Evolutionary conservation across 2,888 invertebrate species (phyloP), one percentile per base, ranked within the genome.

Genomic region (Timema cristinae): DNA sequence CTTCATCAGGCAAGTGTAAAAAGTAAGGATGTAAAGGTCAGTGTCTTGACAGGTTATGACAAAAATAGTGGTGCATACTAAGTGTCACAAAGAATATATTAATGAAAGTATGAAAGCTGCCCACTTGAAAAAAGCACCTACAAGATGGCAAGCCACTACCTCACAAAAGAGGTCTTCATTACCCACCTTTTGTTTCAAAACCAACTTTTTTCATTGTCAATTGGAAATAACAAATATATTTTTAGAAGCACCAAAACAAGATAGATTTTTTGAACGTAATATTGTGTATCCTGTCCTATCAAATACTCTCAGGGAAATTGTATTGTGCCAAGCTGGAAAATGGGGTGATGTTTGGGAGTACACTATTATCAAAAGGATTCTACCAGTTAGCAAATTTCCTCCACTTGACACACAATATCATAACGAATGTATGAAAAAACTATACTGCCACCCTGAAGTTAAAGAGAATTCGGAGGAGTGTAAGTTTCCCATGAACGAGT

Each of bases 371-470:
- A 13, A 13, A n/a, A 1, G 54, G 10, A n/a, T 52, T 52, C 11
- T 10, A 52, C n/a, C 11, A 10, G 54, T 52, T 10, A 13, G 11
- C n/a, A 4, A 73, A 56, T 73, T 73, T 7, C 69, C 72, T 68
- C 70, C 75, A 7, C 70, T 70, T 8, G 70, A 75, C 7, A 73
- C 66, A 52, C 54, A 52, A n/a, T 52, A 52, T n/a, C 54, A 52
- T n/a, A 10, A 52, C 54, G n/a, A 10, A 10, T 52, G 54, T 52
- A 10, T 52, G 11, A 52, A 10, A 10, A 52, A 52, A 52, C 32
- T 52, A 4, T 32, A 32, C 1, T 32, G 32, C 32, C 4, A 4
- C 32, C 32, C 32, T 32, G 32, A 32, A 32, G 32, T 32, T 32
- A 32, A 32, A 32, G 32, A 32, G 54, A 52, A n/a, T n/a, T n/a